Base-by-base conservation (phyloP, 2,888 invertebrate genomes). In the Fragum fragum region DNA sequence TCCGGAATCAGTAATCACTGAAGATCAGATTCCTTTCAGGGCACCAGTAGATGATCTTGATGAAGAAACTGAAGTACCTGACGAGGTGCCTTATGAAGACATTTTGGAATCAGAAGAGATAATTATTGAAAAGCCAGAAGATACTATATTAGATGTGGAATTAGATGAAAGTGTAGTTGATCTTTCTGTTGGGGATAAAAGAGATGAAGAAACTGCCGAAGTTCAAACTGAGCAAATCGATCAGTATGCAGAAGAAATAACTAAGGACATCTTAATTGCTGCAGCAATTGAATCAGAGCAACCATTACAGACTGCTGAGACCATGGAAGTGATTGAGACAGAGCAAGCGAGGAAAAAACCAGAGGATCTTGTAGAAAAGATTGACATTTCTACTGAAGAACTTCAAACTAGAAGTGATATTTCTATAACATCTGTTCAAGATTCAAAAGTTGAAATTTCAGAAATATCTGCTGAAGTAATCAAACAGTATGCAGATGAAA, bases 401-500 rank as follows among this genome's bases (percentile, higher is more conserved):
- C 59, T 42, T 53, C 47, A 66, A 52, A 36, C 77, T 57, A 57
- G 26, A 23, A n/a, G 63, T 26, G 47, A 16, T 18, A 53, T 66
- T 29, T 0, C 52, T 16, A 63, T 23, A n/a, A 0, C 26, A n/a
- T n/a, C 61, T 42, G 18, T 7, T 18, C 79, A 85, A 72, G 70
- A 57, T 61, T n/a, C n/a, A n/a, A n/a, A n/a, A n/a, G n/a, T n/a
- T 36, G 69, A 78, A 32, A 32, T 79, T 23, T 72, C 71, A 11
- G 79, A 76, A 32, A 71, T 87, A 23, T 59, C 66, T 53, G 78
- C 82, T 29, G 83, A 78, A 68, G 39, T 76, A 3, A 78, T 85
- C 52, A 66, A 81, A 61, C 81, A 88, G 61, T 81, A 79, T 69
- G 77, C 86, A 21, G 84, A 85, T 53, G 89, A 89, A 72, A 83